phyloP scores from a whole-genome alignment of 2,888 invertebrate genomes.

The Teleiodes luculella region DNA sequence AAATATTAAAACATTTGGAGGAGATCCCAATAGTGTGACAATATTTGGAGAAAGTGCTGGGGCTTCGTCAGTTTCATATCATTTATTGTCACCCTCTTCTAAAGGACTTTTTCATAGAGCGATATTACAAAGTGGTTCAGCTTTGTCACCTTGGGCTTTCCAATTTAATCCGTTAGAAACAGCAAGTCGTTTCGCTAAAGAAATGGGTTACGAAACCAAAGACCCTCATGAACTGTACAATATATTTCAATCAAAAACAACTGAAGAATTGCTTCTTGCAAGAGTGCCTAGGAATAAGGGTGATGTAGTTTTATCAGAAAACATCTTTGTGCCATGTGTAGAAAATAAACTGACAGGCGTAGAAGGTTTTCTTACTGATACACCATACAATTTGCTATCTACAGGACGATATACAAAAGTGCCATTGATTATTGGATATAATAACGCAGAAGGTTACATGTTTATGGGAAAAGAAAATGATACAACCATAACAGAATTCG shows the following conservation, averaged over 20 bases:
- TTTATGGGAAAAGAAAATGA: conserved; percentile 65
- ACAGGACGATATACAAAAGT: conserved; percentile 51
- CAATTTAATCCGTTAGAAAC: conserved; percentile 58
- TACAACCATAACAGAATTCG: conserved; percentile 49
- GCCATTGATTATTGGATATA: conserved; percentile 61
- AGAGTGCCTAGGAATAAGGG: conserved; percentile 57
- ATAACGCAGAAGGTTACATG: conserved; percentile 61
- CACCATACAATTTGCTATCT: conserved; percentile 51
- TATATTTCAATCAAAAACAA: conserved; percentile 42
- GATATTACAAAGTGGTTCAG: conserved; percentile 65
- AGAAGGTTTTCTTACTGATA: conserved; percentile 49
- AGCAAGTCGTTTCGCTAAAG: conserved; percentile 47
- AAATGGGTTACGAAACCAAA: conserved; percentile 44
- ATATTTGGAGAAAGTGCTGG: conserved; percentile 73
- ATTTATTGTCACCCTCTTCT: conserved; percentile 60
- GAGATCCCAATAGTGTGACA: conserved; percentile 60
- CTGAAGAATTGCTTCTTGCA: conserved; percentile 41
- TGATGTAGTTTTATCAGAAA: conserved; percentile 58
- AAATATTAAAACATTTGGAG: conserved; percentile 60
- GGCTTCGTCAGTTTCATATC: conserved; percentile 57
- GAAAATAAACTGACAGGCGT: conserved; percentile 43
- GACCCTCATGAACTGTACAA: conserved; percentile 50
- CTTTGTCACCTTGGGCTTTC: conserved; percentile 60
- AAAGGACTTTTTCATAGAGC: conserved; percentile 60
- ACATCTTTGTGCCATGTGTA: conserved; percentile 64